A percentile compares a stretch with the other conserved stretches of the same genome.
Conservation (phyloP, 2,888 invertebrate species). For the Thalpophila matura region DNA sequence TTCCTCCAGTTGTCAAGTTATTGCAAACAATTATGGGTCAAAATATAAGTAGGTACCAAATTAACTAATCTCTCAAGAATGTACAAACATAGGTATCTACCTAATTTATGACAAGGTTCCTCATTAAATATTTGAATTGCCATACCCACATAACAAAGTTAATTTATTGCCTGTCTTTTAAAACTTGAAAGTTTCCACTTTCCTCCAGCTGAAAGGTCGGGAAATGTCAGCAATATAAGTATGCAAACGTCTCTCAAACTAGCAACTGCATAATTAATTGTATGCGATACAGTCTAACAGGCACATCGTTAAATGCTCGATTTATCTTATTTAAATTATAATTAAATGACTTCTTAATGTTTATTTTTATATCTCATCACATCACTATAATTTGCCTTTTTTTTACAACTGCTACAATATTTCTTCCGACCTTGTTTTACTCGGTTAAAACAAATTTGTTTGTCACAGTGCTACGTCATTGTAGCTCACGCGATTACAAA, state of each 20-base stretch:
- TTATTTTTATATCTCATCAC: constrained; percentile 13
- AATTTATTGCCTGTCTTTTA: constrained; percentile 45
- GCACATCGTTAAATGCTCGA: constrained; percentile 52
- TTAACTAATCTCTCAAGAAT: neutral
- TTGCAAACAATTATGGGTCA: too few relatives aligned
- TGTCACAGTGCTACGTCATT: constrained; percentile 6
- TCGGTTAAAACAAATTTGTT: neutral
- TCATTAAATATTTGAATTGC: constrained; percentile 39
- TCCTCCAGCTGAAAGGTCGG: constrained; percentile 40
- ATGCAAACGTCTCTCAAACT: constrained; percentile 56
- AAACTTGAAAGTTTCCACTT: constrained; percentile 52
- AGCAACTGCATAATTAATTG: constrained; percentile 56
- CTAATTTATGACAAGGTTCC: constrained; percentile 1
- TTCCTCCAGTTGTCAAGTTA: too few relatives aligned
- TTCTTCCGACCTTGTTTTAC: neutral
- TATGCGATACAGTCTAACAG: constrained; percentile 45
- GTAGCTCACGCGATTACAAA: neutral
- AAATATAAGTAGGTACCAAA: too few relatives aligned
- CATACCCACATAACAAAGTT: constrained; percentile 47
- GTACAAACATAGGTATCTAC: neutral
- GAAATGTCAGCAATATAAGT: constrained; percentile 58
- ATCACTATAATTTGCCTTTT: constrained; percentile 1
- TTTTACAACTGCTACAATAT: neutral
- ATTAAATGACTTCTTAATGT: constrained; percentile 32
- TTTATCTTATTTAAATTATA: constrained; percentile 47